Evolutionary conservation across 2,797 vertebrate genomes (phyloP).

Genomic region (Merluccius polli): DNA sequence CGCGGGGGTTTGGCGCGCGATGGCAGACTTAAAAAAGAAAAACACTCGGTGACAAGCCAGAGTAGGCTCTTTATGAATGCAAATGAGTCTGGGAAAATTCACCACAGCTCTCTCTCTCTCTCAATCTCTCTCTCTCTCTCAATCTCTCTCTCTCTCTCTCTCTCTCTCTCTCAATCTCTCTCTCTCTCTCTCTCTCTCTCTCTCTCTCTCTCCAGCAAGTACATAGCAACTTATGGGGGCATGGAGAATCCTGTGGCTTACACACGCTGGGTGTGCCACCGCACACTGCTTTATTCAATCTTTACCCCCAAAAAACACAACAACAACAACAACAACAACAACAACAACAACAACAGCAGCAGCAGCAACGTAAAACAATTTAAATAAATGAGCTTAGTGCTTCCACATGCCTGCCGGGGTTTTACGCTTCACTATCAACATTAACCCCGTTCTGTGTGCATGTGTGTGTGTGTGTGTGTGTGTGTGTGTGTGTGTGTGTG

Average conservation of each 20-base stretch:
- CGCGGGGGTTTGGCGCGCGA: constrained; percentile 77
- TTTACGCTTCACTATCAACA: constrained; percentile 61
- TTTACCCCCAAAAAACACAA: not conserved
- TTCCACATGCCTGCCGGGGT: constrained; percentile 17
- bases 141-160: constrained; percentile 38
- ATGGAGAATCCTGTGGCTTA: constrained; percentile 63
- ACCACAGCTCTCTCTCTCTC: constrained; percentile 60
- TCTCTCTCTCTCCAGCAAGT: constrained; percentile 62
- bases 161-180: constrained; percentile 51
- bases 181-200: constrained; percentile 60
- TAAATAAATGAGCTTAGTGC: not conserved
- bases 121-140: constrained; percentile 55
- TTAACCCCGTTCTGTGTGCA: constrained; percentile 38
- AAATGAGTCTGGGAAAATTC: constrained; percentile 90
- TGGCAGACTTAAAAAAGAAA: constrained; percentile 82
- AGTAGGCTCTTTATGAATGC: constrained; percentile 96
- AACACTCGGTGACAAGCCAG: constrained; percentile 90
- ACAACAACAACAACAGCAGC: not conserved
- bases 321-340: not conserved
- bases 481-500: not conserved
- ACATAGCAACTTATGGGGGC: constrained; percentile 60
- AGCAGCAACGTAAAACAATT: not conserved
- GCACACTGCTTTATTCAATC: constrained; percentile 53
- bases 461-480: not conserved
- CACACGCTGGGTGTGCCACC: constrained; percentile 50